These are phyloP conservation scores for Holothuria scabra DNA, from an alignment of 53 echinoderm and acorn worm genomes.

Conservation along the genomic window DNA sequence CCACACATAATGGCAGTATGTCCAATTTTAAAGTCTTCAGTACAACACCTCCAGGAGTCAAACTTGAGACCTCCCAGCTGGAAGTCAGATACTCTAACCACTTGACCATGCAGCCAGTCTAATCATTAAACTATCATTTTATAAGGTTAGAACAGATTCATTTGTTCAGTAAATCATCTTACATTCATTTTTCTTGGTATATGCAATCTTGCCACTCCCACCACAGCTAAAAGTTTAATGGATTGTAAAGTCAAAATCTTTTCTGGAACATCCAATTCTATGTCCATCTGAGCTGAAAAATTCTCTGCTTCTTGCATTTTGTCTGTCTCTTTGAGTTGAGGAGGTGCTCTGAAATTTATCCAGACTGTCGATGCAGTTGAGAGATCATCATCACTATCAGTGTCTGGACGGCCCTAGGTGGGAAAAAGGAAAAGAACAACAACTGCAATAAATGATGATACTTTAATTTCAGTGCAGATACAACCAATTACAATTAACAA, in stretches of 20 bases:
- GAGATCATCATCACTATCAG: conserved; percentile 39
- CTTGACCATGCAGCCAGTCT: too few species aligned
- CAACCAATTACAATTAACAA: too few species aligned
- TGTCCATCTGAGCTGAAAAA: conserved; percentile 69
- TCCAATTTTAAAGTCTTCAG: too few species aligned
- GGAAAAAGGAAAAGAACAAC: neutral
- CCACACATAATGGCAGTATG: too few species aligned
- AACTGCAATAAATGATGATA: too few species aligned
- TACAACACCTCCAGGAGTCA: too few species aligned
- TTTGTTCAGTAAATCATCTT: neutral
- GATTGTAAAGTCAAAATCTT: conserved; percentile 64
- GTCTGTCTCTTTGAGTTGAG: neutral
- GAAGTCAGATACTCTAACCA: too few species aligned
- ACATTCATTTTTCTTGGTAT: conserved; percentile 70
- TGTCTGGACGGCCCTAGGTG: conserved; percentile 40
- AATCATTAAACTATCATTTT: too few species aligned
- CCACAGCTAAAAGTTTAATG: conserved; percentile 62
- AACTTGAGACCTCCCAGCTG: too few species aligned
- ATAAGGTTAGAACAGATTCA: too few species aligned
- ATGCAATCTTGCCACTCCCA: conserved; percentile 83
- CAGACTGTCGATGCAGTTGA: conserved; percentile 56
- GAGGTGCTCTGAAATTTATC: conserved; percentile 69
- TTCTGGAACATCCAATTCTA: conserved; percentile 85
- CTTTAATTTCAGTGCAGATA: too few species aligned
- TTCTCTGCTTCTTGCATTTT: conserved; percentile 61